These are phyloP conservation scores for Dryobates pubescens DNA, from an alignment of 2,797 vertebrate species.

Conservation along the genomic window DNA sequence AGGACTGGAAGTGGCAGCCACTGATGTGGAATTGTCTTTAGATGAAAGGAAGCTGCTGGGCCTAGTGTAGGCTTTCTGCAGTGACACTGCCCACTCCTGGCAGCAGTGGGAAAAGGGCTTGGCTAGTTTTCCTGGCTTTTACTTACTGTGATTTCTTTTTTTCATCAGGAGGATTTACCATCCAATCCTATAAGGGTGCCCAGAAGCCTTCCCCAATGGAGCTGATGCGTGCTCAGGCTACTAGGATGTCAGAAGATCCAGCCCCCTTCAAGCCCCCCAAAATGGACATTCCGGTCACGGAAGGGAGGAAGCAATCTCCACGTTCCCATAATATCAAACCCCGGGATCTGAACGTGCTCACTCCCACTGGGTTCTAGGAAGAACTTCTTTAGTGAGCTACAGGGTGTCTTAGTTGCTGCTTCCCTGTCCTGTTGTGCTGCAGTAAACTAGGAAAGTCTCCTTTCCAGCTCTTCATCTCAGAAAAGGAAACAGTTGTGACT, in stretches of 20 bases:
- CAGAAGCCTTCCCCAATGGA: constrained; percentile 95
- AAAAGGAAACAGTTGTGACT: not conserved
- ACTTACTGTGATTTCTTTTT: not conserved
- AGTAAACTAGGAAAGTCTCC: constrained; percentile 42
- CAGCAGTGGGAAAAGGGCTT: not conserved
- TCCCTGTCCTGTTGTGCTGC: constrained; percentile 2
- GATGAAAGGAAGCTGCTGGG: not conserved
- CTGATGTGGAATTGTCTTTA: not conserved
- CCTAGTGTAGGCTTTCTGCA: not conserved
- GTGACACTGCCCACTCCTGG: not conserved
- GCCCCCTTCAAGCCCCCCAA: constrained; percentile 82
- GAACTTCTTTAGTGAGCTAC: not conserved
- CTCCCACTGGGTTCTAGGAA: constrained; percentile 90
- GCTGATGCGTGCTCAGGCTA: constrained; percentile 88
- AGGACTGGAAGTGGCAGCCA: not conserved
- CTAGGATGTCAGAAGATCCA: constrained; percentile 80
- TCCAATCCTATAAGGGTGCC: constrained; percentile 89
- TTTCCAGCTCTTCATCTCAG: constrained; percentile 5
- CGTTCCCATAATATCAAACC: constrained; percentile 89
- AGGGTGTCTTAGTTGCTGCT: not conserved
- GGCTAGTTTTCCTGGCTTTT: not conserved
- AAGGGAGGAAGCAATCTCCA: constrained; percentile 80
- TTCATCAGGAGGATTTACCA: constrained; percentile 85
- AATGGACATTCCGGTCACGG: constrained; percentile 87
- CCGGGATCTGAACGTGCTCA: constrained; percentile 92